Percentiles rank a stretch among this genome's conserved stretches.
Evolutionary conservation across 1,140 invertebrate genomes (phyloP).

Genomic region (Leptopilina boulardi): DNA sequence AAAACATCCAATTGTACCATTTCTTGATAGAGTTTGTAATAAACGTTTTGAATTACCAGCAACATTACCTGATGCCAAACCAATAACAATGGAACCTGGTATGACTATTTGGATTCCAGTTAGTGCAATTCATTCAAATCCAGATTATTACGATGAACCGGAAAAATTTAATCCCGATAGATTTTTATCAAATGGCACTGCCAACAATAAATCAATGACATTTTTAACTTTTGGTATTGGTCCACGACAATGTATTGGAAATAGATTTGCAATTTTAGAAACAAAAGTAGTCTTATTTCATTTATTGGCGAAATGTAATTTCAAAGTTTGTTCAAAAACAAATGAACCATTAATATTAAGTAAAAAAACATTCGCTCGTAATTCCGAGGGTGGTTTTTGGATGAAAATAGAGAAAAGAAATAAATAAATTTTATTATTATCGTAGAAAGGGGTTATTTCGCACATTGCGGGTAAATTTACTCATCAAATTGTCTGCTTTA

Average conservation of each 20-base stretch:
- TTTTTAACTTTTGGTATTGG: slow-evolving; percentile 52
- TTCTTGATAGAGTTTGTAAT: slow-evolving; percentile 16
- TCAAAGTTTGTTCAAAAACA: not conserved
- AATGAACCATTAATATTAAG: not conserved
- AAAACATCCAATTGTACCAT: slow-evolving; percentile 8
- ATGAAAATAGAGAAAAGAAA: not conserved
- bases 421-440: too few species aligned
- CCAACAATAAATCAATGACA: slow-evolving; percentile 51
- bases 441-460: too few species aligned
- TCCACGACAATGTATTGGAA: slow-evolving; percentile 26
- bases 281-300: slow-evolving; percentile 32
- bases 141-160: slow-evolving; percentile 68
- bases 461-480: too few species aligned
- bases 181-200: slow-evolving; percentile 59
- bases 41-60: slow-evolving; percentile 35
- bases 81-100: slow-evolving; percentile 5
- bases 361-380: not conserved
- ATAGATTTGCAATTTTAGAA: slow-evolving; percentile 33
- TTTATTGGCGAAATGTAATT: slow-evolving; percentile 1
- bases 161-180: slow-evolving; percentile 73
- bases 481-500: too few species aligned
- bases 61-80: slow-evolving; percentile 1
- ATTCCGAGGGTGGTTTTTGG: slow-evolving; percentile 13
- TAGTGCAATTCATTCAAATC: slow-evolving; percentile 69
- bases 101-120: slow-evolving; percentile 62